Evolutionary conservation across 2,888 invertebrate genomes (phyloP).

Genomic region (Esperia sulphurella): DNA sequence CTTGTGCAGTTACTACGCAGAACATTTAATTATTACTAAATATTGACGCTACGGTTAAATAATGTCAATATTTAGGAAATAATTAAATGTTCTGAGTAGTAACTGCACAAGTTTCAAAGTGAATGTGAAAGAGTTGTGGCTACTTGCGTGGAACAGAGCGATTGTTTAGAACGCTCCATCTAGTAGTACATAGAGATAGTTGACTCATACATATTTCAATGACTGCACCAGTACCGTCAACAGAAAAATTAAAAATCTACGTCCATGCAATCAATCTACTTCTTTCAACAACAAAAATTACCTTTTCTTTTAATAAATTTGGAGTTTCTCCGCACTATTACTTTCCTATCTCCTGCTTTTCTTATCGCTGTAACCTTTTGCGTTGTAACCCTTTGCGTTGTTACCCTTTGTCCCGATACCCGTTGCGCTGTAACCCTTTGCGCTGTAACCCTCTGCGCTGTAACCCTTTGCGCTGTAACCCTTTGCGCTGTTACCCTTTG

Average conservation of each 20-base stretch:
- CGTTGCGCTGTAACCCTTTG: constrained; percentile 24
- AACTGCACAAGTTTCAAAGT: too few relatives aligned
- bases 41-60: too few relatives aligned
- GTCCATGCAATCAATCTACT: constrained; percentile 21
- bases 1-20: too few relatives aligned
- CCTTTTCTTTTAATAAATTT: constrained; percentile 66
- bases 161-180: too few relatives aligned
- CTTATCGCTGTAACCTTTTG: not conserved
- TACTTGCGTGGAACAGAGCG: too few relatives aligned
- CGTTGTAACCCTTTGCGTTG: constrained; percentile 30
- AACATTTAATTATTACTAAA: too few relatives aligned
- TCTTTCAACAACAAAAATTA: too few relatives aligned
- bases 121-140: too few relatives aligned
- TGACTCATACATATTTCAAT: not conserved
- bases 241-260: constrained; percentile 5
- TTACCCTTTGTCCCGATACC: constrained; percentile 20
- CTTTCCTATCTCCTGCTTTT: constrained; percentile 47
- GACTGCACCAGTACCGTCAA: not conserved
- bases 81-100: too few relatives aligned
- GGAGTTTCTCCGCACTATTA: constrained; percentile 47
- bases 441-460: constrained; percentile 10
- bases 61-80: too few relatives aligned
- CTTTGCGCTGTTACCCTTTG: too few relatives aligned
- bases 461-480: constrained; percentile 27
- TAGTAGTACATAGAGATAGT: too few relatives aligned